Percentiles rank a stretch among this genome's conserved stretches.
phyloP scores from a whole-genome alignment of 2,888 invertebrate genomes.

The Thymelicus lineola region DNA sequence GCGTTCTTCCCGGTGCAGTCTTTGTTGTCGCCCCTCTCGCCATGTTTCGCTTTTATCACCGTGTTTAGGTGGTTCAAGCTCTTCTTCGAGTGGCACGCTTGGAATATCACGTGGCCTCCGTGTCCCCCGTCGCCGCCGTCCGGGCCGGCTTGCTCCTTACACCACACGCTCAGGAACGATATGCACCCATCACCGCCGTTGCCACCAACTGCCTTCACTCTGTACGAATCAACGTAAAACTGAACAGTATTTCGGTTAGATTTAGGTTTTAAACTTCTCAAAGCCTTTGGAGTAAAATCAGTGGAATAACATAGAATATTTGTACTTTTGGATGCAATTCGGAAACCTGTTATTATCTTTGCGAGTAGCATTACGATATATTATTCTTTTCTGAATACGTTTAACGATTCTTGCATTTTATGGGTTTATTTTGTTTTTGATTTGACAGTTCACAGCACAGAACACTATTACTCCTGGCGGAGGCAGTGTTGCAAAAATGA shows the following conservation, averaged over 20 bases:
- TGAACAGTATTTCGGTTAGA: conserved; percentile 72
- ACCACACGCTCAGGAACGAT: conserved; percentile 92
- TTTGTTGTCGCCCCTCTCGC: conserved; percentile 89
- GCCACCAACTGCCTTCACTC: conserved; percentile 90
- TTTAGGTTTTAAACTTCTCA: conserved; percentile 73
- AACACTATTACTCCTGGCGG: too few relatives aligned
- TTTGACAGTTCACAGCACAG: too few relatives aligned
- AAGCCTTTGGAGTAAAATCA: conserved; percentile 64
- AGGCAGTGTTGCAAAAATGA: too few relatives aligned
- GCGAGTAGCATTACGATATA: conserved; percentile 9
- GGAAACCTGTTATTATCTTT: conserved; percentile 3
- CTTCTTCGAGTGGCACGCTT: conserved; percentile 87
- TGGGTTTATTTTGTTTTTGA: too few relatives aligned
- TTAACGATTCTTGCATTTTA: too few relatives aligned
- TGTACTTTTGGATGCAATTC: background rate
- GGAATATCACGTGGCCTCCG: conserved; percentile 96
- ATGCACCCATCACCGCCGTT: conserved; percentile 97
- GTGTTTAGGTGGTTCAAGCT: conserved; percentile 89
- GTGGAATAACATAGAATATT: conserved; percentile 53
- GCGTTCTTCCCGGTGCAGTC: conserved; percentile 94
- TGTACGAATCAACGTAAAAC: conserved; percentile 89
- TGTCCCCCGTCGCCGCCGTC: conserved; percentile 99
- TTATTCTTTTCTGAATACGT: background rate
- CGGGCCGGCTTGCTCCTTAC: conserved; percentile 96
- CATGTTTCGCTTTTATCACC: conserved; percentile 86